Evolutionary conservation across 2,888 invertebrate genomes (phyloP).

Genomic region (Sceliomorpha sp.): DNA sequence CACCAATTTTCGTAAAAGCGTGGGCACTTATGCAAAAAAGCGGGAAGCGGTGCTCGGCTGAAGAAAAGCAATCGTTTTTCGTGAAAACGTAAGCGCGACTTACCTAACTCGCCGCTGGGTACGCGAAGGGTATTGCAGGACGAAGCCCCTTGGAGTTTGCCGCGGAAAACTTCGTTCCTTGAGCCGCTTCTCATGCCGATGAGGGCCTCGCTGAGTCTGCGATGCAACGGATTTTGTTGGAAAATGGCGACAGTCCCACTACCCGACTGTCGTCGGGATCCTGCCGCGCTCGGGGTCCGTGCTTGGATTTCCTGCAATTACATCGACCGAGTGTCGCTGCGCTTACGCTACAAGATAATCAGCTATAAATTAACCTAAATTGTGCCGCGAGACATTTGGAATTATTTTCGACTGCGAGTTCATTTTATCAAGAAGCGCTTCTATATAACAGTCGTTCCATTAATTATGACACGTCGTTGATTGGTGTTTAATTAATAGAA

Average conservation of each 20-base stretch:
- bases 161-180: slow-evolving; percentile 33
- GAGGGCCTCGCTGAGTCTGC: slow-evolving; percentile 83
- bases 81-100: slow-evolving; percentile 36
- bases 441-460: too few species aligned
- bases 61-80: too few species aligned
- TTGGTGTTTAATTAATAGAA: too few species aligned
- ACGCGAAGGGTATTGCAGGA: slow-evolving; percentile 87
- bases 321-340: slow-evolving; percentile 27
- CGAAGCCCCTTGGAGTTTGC: slow-evolving; percentile 83
- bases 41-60: too few species aligned
- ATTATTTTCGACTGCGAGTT: too few species aligned
- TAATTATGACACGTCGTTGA: too few species aligned
- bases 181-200: slow-evolving; percentile 78
- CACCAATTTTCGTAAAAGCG: too few species aligned
- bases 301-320: slow-evolving; percentile 86
- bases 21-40: too few species aligned
- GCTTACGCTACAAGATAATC: slow-evolving; percentile 22
- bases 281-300: slow-evolving; percentile 88
- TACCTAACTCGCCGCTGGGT: slow-evolving; percentile 80
- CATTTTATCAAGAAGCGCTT: too few species aligned
- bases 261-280: slow-evolving; percentile 87
- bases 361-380: slow-evolving; percentile 38
- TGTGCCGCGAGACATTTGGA: slow-evolving; percentile 15
- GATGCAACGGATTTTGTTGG: slow-evolving; percentile 81
- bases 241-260: slow-evolving; percentile 80